Conservation (phyloP, 2,113 vertebrate genomes). For the Beaufortia kweichowensis region DNA sequence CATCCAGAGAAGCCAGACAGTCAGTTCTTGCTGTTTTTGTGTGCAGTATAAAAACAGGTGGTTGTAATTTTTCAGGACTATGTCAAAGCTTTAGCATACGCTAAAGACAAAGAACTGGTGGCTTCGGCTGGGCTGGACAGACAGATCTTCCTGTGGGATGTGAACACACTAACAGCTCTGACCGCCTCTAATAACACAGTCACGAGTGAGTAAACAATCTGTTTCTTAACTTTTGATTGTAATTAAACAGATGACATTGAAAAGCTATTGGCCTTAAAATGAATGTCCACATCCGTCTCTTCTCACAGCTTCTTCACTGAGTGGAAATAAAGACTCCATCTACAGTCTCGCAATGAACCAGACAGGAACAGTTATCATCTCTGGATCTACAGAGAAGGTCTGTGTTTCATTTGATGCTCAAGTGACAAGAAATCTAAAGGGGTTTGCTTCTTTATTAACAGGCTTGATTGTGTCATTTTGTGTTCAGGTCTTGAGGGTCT, state of each 20-base stretch:
- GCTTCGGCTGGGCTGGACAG: slow-evolving; percentile 96
- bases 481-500: slow-evolving; percentile 89
- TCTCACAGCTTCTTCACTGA: slow-evolving; percentile 91
- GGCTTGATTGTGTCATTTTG: background rate
- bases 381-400: slow-evolving; percentile 98
- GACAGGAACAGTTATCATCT: slow-evolving; percentile 97
- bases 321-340: slow-evolving; percentile 99
- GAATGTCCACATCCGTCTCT: slow-evolving; percentile 22
- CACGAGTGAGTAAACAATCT: slow-evolving; percentile 83
- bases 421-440: background rate
- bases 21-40: background rate
- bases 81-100: slow-evolving; percentile 96
- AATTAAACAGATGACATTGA: background rate
- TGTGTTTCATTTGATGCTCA: slow-evolving; percentile 16
- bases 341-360: slow-evolving; percentile 99
- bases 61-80: slow-evolving; percentile 79
- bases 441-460: background rate
- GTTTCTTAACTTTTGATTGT: background rate
- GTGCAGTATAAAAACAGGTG: background rate
- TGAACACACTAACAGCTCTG: slow-evolving; percentile 96
- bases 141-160: slow-evolving; percentile 99
- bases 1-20: too few relatives aligned
- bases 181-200: slow-evolving; percentile 99
- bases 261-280: background rate
- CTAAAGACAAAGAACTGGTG: slow-evolving; percentile 97